These are phyloP conservation scores for Cyrtonyx montezumae DNA, from an alignment of 2,113 vertebrate genomes.

Conservation along the genomic window DNA sequence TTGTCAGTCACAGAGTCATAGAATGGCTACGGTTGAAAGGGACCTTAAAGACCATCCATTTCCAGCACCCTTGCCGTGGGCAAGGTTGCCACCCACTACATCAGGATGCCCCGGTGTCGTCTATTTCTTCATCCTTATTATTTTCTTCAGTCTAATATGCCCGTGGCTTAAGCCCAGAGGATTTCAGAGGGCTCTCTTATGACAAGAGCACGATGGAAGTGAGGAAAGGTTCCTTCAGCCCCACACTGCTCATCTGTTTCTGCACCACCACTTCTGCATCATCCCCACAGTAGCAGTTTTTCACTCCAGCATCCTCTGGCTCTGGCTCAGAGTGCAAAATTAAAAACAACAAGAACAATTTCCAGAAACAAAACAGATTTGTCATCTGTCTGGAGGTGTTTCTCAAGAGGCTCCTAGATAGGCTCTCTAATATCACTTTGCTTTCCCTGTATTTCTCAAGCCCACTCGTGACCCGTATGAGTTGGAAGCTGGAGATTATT, in stretches of 20 bases:
- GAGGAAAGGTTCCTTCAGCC: not conserved
- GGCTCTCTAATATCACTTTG: not conserved
- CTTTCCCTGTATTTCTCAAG: not conserved
- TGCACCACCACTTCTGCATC: not conserved
- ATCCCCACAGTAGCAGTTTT: not conserved
- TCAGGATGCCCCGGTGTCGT: not conserved
- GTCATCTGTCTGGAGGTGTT: not conserved
- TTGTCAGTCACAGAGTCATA: not conserved
- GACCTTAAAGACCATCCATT: no score
- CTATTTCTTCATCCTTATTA: not conserved
- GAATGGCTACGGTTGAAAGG: no score
- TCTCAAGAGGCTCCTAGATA: not conserved
- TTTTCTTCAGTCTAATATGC: not conserved
- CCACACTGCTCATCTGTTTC: not conserved
- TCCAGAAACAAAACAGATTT: not conserved
- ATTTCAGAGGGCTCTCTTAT: not conserved
- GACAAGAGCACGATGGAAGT: not conserved
- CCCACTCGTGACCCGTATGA: not conserved
- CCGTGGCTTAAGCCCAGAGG: not conserved
- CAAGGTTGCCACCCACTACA: no score
- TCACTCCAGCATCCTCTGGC: not conserved
- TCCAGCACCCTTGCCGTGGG: no score
- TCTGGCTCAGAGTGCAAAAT: not conserved
- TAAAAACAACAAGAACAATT: not conserved
- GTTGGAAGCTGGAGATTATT: conserved; percentile 7